phyloP scores from a whole-genome alignment of 2,888 invertebrate species.

The Mesorhabditis sp. region DNA sequence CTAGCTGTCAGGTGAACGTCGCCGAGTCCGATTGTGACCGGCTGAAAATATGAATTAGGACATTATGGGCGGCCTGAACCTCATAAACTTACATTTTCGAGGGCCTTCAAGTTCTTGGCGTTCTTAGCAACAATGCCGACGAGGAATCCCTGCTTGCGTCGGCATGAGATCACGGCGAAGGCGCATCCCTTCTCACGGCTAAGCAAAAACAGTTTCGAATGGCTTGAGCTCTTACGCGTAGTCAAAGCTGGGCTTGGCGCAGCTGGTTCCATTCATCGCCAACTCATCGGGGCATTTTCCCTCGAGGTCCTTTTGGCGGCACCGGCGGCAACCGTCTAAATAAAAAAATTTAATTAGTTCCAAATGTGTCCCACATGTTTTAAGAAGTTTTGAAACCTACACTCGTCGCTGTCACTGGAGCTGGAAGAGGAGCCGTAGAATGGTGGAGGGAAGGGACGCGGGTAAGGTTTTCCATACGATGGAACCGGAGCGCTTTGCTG shows the following conservation, averaged over 20 bases:
- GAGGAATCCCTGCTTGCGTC: neutral
- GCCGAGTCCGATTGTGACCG: neutral
- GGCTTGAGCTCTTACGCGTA: neutral
- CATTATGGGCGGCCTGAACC: neutral
- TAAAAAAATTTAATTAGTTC: neutral
- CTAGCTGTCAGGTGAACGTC: neutral
- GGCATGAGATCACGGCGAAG: conserved; percentile 2
- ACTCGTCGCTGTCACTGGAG: conserved; percentile 1
- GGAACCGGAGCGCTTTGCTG: neutral
- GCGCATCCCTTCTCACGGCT: conserved; percentile 2
- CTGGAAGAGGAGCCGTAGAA: neutral
- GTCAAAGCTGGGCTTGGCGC: neutral
- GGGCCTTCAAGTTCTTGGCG: neutral
- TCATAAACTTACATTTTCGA: neutral
- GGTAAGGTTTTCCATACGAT: neutral
- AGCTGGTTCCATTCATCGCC: neutral
- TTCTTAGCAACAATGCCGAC: neutral
- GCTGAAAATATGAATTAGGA: neutral
- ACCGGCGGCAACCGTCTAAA: conserved; percentile 5
- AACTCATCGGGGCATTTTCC: neutral
- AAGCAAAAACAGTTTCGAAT: neutral
- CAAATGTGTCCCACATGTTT: too few relatives aligned
- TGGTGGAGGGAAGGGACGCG: neutral
- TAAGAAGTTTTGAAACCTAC: neutral
- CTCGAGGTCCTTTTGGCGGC: neutral